A percentile compares a stretch with the other conserved stretches of the same genome.
phyloP scores from a whole-genome alignment of 2,797 vertebrate species.

The Scleropages formosus region DNA sequence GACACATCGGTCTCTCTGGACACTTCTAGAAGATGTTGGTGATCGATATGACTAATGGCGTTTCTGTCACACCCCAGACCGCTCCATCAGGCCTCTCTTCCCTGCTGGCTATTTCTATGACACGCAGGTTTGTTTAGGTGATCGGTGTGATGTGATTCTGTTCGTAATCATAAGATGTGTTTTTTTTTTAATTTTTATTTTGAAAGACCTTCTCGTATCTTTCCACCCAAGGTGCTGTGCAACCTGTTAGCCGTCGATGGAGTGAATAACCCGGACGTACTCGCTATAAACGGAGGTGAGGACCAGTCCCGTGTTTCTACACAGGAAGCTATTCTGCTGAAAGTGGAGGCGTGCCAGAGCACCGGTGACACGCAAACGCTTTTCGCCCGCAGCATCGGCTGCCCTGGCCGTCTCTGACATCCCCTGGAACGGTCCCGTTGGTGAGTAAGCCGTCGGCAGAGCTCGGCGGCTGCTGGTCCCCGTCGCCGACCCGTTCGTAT shows the following conservation, averaged over 20 bases:
- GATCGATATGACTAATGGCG: background rate
- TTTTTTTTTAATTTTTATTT: background rate
- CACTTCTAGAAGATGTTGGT: background rate
- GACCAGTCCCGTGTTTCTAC: background rate
- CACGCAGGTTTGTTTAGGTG: conserved; percentile 79
- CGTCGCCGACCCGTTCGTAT: no score
- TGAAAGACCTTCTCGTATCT: background rate
- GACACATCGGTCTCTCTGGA: conserved; percentile 25
- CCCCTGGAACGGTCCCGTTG: conserved; percentile 93
- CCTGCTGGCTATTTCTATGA: conserved; percentile 94
- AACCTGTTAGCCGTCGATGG: conserved; percentile 96
- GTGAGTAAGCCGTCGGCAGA: conserved; percentile 60
- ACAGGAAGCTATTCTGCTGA: background rate
- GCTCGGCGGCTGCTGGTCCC: background rate
- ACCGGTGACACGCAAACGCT: background rate
- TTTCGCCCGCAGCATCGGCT: conserved; percentile 78
- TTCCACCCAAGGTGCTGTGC: conserved; percentile 75
- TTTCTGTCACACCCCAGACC: conserved; percentile 69
- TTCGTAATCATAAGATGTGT: background rate
- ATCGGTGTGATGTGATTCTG: background rate
- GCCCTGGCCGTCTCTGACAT: conserved; percentile 93
- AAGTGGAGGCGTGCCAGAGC: background rate
- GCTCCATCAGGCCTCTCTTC: conserved; percentile 91
- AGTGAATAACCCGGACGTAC: conserved; percentile 87
- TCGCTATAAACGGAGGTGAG: conserved; percentile 96